A percentile compares a stretch with the other conserved stretches of the same genome.
Evolutionary conservation across 2,797 vertebrate genomes (phyloP).

Genomic region (Rhinatrema bivittatum): DNA sequence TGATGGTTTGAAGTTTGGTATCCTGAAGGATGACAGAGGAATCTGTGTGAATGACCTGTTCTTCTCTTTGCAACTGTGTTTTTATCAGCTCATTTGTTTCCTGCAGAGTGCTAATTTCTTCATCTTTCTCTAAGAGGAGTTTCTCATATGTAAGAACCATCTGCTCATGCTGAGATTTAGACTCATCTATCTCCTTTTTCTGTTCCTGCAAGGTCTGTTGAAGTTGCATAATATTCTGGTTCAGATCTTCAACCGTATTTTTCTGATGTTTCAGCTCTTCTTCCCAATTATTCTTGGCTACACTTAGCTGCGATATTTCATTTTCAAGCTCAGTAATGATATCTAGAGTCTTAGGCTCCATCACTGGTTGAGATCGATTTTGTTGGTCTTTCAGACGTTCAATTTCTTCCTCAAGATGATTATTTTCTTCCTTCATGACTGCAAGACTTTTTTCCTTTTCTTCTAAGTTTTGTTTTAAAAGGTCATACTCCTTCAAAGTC

Average conservation of each 20-base stretch:
- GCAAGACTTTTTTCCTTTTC: conserved; percentile 85
- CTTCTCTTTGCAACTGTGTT: conserved; percentile 52
- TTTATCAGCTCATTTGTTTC: conserved; percentile 66
- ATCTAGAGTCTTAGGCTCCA: conserved; percentile 80
- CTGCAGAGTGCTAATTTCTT: conserved; percentile 76
- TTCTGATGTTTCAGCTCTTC: conserved; percentile 69
- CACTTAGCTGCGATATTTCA: conserved; percentile 78
- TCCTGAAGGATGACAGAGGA: conserved; percentile 78
- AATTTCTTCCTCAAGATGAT: conserved; percentile 90
- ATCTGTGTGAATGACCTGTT: conserved; percentile 49
- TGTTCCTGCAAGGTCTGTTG: conserved; percentile 76
- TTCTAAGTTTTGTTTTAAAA: conserved; percentile 66
- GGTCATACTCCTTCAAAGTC: conserved; percentile 54
- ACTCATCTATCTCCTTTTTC: conserved; percentile 75
- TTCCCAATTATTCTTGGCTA: conserved; percentile 61
- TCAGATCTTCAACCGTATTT: conserved; percentile 72
- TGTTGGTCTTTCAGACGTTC: conserved; percentile 87
- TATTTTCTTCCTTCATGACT: conserved; percentile 94
- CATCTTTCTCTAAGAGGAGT: conserved; percentile 75
- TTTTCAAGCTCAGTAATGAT: conserved; percentile 86
- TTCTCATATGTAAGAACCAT: conserved; percentile 70
- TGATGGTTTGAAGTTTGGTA: conserved; percentile 77
- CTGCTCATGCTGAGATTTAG: conserved; percentile 73
- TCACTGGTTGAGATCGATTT: conserved; percentile 56
- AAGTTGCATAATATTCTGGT: conserved; percentile 58